Evolutionary conservation across 2,113 vertebrate species (phyloP).

Genomic region (Cathartes aura): DNA sequence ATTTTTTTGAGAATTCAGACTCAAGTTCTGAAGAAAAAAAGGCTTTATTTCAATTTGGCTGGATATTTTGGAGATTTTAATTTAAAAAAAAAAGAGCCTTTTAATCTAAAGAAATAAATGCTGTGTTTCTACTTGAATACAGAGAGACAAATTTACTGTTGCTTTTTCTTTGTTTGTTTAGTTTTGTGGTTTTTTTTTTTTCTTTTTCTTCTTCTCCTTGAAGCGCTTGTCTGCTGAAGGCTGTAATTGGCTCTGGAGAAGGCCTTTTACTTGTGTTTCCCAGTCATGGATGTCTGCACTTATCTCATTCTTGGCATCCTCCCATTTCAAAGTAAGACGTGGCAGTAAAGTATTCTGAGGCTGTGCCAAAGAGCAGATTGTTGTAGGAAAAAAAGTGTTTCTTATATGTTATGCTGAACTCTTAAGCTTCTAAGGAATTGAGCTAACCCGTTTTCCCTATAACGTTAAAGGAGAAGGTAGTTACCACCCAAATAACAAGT

Average conservation of each 20-base stretch:
- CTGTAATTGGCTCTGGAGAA: constrained; percentile 57
- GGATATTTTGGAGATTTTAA: background rate
- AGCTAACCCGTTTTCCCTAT: background rate
- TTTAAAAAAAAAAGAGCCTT: background rate
- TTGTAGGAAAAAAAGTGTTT: constrained; percentile 69
- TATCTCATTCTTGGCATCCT: constrained; percentile 79
- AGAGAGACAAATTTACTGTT: constrained; percentile 3
- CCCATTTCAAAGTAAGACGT: constrained; percentile 80
- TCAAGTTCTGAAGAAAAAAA: background rate
- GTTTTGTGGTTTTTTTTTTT: background rate
- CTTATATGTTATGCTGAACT: constrained; percentile 58
- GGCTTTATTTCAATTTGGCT: background rate
- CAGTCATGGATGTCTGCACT: constrained; percentile 68
- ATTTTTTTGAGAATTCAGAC: background rate
- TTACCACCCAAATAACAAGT: background rate
- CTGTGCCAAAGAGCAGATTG: constrained; percentile 78
- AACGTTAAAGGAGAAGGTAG: background rate
- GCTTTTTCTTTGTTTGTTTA: constrained; percentile 45
- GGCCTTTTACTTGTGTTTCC: constrained; percentile 51
- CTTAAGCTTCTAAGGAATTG: constrained; percentile 22
- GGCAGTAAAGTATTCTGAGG: constrained; percentile 79
- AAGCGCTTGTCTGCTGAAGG: background rate
- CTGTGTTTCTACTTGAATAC: background rate
- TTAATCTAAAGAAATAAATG: background rate
- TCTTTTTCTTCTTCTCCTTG: background rate